These are phyloP conservation scores for Popillia japonica DNA, from an alignment of 1,140 invertebrate genomes.

Conservation along the genomic window DNA sequence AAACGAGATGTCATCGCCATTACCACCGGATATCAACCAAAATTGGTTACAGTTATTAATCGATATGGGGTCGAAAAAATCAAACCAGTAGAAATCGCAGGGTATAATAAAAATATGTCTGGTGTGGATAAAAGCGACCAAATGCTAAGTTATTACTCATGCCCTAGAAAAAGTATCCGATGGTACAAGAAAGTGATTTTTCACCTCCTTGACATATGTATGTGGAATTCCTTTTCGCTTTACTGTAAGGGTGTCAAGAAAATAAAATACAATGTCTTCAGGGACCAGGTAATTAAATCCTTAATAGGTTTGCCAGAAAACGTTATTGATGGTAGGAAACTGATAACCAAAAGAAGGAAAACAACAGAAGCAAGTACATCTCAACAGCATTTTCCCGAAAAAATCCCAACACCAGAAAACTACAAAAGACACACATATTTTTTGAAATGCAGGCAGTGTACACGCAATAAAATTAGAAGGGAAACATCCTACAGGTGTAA, in stretches of 20 bases:
- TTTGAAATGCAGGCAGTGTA: neutral
- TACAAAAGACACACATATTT: neutral
- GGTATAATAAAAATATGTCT: constrained; percentile 31
- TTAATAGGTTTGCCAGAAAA: neutral
- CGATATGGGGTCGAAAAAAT: constrained; percentile 34
- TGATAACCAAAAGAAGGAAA: neutral
- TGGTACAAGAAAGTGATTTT: constrained; percentile 42
- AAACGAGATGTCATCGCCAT: constrained; percentile 34
- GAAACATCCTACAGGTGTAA: neutral
- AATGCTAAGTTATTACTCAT: constrained; percentile 36
- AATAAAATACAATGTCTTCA: neutral
- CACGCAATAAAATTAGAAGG: neutral
- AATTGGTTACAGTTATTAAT: constrained; percentile 36
- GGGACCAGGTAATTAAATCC: neutral
- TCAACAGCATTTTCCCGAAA: neutral
- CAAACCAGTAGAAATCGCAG: constrained; percentile 23
- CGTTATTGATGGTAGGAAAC: neutral
- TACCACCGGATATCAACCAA: constrained; percentile 41
- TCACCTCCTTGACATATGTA: constrained; percentile 33
- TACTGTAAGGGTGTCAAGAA: constrained; percentile 4
- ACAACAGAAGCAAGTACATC: neutral
- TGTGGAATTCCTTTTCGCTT: constrained; percentile 38
- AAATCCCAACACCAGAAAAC: neutral
- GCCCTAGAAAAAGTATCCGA: constrained; percentile 21
- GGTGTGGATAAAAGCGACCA: neutral